These are phyloP conservation scores for Brachylomia viminalis DNA, from an alignment of 2,888 invertebrate species.

Conservation along the genomic window DNA sequence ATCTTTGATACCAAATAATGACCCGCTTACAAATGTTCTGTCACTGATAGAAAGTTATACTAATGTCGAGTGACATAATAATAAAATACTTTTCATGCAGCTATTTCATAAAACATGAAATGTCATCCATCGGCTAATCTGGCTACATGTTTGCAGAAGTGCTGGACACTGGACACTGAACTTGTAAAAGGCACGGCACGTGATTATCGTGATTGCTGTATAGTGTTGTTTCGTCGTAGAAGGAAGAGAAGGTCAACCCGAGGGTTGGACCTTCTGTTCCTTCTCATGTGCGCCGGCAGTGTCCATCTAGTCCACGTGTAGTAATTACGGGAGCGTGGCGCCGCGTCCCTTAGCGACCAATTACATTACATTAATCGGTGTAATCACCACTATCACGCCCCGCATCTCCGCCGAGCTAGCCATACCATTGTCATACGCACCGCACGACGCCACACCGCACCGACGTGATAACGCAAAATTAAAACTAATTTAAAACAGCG, in stretches of 20 bases:
- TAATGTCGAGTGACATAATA: background rate
- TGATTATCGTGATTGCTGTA: background rate
- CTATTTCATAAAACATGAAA: background rate
- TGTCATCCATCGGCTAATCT: background rate
- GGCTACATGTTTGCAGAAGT: background rate
- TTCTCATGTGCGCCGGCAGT: background rate
- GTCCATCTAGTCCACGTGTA: slow-evolving; percentile 43
- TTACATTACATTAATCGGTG: slow-evolving; percentile 63
- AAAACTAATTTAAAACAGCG: slow-evolving; percentile 67
- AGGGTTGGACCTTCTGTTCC: background rate
- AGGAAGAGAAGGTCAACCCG: background rate
- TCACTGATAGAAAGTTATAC: background rate
- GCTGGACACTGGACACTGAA: background rate
- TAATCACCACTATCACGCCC: slow-evolving; percentile 68
- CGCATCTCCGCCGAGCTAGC: slow-evolving; percentile 72
- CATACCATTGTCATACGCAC: slow-evolving; percentile 66
- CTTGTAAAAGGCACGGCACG: background rate
- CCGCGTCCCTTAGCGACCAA: slow-evolving; percentile 52
- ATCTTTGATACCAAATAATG: background rate
- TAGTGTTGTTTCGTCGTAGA: background rate
- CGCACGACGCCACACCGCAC: background rate
- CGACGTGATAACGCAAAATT: slow-evolving; percentile 66
- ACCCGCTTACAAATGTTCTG: background rate
- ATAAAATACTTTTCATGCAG: background rate
- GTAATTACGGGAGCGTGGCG: slow-evolving; percentile 31